Conservation (phyloP, 1,140 invertebrate species). For the Leguminivora glycinivorella region DNA sequence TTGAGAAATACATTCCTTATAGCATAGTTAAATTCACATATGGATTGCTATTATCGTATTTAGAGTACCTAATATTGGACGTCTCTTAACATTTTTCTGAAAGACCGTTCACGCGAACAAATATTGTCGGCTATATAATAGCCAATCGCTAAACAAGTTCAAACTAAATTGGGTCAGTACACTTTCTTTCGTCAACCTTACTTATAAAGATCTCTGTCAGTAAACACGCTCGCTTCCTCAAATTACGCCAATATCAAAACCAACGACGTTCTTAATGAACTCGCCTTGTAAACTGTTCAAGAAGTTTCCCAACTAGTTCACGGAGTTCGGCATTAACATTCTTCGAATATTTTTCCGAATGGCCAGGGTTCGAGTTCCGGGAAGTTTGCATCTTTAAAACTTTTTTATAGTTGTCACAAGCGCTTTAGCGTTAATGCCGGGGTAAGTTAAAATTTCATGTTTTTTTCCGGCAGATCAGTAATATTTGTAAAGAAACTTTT, state of each 20-base stretch:
- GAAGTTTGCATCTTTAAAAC: constrained; percentile 39
- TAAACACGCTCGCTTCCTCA: constrained; percentile 28
- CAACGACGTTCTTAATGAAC: constrained; percentile 69
- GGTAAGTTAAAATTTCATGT: background rate
- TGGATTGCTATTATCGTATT: too few relatives aligned
- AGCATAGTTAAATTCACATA: too few relatives aligned
- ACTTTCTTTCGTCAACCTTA: too few relatives aligned
- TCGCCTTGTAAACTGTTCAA: constrained; percentile 63
- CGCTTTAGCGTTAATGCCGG: constrained; percentile 3
- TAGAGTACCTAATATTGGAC: too few relatives aligned
- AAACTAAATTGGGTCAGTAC: too few relatives aligned
- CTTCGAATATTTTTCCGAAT: constrained; percentile 59
- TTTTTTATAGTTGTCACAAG: constrained; percentile 34
- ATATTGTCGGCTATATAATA: too few relatives aligned
- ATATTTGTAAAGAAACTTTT: too few relatives aligned
- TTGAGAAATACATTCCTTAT: too few relatives aligned
- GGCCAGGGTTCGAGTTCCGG: constrained; percentile 39
- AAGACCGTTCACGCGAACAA: too few relatives aligned
- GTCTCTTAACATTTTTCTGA: too few relatives aligned
- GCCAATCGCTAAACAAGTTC: too few relatives aligned
- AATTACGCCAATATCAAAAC: constrained; percentile 41
- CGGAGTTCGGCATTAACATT: constrained; percentile 59
- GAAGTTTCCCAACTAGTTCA: constrained; percentile 62
- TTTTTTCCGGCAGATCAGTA: background rate
- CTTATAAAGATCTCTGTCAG: background rate